Percentiles rank a stretch among this genome's conserved stretches.
These are phyloP conservation scores for Gephyroberyx darwinii DNA, from an alignment of 2,797 vertebrate species.

Conservation along the genomic window DNA sequence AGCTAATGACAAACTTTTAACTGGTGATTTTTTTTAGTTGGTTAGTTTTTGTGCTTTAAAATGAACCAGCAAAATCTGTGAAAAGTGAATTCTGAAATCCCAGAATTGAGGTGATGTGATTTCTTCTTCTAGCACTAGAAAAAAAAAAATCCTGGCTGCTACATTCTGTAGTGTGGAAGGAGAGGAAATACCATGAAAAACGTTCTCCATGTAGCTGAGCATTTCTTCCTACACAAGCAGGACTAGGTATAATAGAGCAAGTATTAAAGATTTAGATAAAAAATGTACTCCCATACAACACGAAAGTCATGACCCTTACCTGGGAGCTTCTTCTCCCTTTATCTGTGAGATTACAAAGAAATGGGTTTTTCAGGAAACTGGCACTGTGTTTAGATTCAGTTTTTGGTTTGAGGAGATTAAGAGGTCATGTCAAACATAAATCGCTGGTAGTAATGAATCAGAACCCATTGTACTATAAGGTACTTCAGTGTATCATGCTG, in stretches of 20 bases:
- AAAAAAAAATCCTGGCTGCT: not conserved
- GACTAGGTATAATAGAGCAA: too few relatives aligned
- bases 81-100: conserved; percentile 33
- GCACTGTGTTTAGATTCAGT: conserved; percentile 8
- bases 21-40: too few relatives aligned
- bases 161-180: conserved; percentile 17
- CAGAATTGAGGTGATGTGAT: conserved; percentile 3
- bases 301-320: conserved; percentile 1
- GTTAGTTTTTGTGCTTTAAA: not conserved
- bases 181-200: not conserved
- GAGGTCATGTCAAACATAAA: not conserved
- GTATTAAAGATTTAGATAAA: too few relatives aligned
- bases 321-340: not conserved
- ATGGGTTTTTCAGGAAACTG: not conserved
- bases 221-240: too few relatives aligned
- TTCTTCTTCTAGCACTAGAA: too few relatives aligned
- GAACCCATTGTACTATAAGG: not conserved
- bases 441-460: not conserved
- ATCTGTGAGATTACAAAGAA: not conserved
- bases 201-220: too few relatives aligned
- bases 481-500: not conserved
- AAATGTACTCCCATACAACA: not conserved
- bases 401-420: not conserved
- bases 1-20: too few relatives aligned
- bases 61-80: conserved; percentile 7